A percentile compares a stretch with the other conserved stretches of the same genome.
Conservation (phyloP, 2,797 vertebrate genomes). For the Alfaro cultratus region DNA sequence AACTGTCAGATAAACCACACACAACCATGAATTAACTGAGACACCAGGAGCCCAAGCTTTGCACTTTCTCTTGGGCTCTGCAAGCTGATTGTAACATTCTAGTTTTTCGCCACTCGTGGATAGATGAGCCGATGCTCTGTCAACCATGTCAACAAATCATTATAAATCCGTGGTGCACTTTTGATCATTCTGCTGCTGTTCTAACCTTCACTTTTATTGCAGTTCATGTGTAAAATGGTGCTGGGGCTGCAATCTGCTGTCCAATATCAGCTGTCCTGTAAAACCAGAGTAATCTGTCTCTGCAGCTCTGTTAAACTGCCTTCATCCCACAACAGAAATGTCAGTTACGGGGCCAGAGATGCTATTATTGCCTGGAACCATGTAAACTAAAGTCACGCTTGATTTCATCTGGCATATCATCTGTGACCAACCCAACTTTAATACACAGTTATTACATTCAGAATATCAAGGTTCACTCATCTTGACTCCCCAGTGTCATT, state of each 20-base stretch:
- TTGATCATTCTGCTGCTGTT: slow-evolving; percentile 50
- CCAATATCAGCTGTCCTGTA: slow-evolving; percentile 63
- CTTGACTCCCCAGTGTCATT: slow-evolving; percentile 2
- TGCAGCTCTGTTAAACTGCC: slow-evolving; percentile 53
- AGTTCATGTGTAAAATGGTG: slow-evolving; percentile 65
- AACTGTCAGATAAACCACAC: slow-evolving; percentile 40
- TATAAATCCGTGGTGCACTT: slow-evolving; percentile 41
- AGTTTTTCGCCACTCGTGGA: slow-evolving; percentile 20
- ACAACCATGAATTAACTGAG: slow-evolving; percentile 39
- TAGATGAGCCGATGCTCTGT: slow-evolving; percentile 49
- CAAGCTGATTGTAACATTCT: slow-evolving; percentile 29
- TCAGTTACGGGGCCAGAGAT: slow-evolving; percentile 53
- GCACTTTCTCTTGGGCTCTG: slow-evolving; percentile 24
- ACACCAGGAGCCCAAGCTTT: slow-evolving; percentile 24
- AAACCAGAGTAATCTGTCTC: slow-evolving; percentile 67
- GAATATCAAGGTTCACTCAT: not conserved
- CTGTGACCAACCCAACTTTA: slow-evolving; percentile 30
- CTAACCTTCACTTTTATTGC: slow-evolving; percentile 66
- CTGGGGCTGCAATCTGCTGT: slow-evolving; percentile 58
- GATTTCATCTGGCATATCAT: slow-evolving; percentile 61
- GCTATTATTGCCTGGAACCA: slow-evolving; percentile 37
- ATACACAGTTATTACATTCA: slow-evolving; percentile 8
- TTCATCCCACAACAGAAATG: slow-evolving; percentile 69
- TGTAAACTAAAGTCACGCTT: slow-evolving; percentile 53
- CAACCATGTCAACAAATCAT: slow-evolving; percentile 48